These are phyloP conservation scores for Nipponia nippon DNA, from an alignment of 2,113 vertebrate species.

Conservation along the genomic window DNA sequence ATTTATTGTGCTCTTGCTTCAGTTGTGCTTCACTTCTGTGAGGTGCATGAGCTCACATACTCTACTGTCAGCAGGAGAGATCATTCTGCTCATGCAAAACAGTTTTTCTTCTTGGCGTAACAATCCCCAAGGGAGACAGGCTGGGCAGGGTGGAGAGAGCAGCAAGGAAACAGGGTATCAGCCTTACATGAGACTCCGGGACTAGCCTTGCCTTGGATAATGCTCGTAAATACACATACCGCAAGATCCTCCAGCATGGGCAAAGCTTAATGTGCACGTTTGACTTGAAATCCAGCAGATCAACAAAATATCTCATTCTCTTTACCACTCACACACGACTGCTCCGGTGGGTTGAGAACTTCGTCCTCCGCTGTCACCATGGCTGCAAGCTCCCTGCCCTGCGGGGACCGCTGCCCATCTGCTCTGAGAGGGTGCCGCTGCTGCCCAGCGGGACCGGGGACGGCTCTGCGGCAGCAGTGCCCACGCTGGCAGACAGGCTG, in stretches of 20 bases:
- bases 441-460: neutral
- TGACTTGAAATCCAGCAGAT: neutral
- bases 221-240: rapidly evolving
- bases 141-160: neutral
- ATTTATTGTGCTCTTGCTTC: neutral
- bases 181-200: rapidly evolving
- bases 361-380: rapidly evolving
- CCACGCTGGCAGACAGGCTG: neutral
- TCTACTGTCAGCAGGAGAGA: neutral
- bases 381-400: neutral
- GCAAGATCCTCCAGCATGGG: neutral
- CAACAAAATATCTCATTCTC: neutral
- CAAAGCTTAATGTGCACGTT: rapidly evolving
- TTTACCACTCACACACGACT: neutral
- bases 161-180: rapidly evolving
- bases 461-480: neutral
- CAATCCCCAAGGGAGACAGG: neutral
- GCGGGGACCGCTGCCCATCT: neutral
- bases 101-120: neutral
- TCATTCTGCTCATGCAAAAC: neutral
- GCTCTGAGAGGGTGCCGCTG: neutral
- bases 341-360: neutral
- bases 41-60: rapidly evolving
- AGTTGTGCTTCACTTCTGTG: neutral
- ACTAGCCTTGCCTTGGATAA: neutral